Conservation (phyloP, 1,140 invertebrate genomes). For the Zaprionus inermis region DNA sequence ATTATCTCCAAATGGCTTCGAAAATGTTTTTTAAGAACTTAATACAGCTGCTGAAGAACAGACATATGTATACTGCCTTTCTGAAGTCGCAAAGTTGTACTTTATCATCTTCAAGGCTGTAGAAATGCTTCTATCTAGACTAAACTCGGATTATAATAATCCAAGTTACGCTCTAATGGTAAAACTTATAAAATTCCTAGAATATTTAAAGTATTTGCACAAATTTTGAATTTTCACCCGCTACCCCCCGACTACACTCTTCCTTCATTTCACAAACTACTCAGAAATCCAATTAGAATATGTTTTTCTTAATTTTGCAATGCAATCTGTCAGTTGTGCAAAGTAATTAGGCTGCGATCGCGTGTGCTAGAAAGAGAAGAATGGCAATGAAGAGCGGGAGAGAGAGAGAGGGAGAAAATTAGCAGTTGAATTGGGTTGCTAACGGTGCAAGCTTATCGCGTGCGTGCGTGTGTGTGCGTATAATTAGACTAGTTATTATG, state of each 20-base stretch:
- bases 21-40: too few relatives aligned
- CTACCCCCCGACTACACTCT: background rate
- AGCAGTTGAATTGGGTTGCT: background rate
- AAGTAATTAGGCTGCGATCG: constrained; percentile 1
- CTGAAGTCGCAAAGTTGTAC: too few relatives aligned
- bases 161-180: too few relatives aligned
- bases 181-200: too few relatives aligned
- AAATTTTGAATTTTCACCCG: too few relatives aligned
- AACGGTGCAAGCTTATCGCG: background rate
- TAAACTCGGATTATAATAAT: too few relatives aligned
- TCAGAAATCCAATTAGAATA: background rate
- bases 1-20: too few relatives aligned
- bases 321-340: background rate
- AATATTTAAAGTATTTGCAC: too few relatives aligned
- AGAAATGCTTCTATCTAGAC: too few relatives aligned
- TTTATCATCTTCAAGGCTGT: too few relatives aligned
- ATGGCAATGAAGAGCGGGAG: background rate
- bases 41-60: too few relatives aligned
- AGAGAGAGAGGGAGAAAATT: background rate
- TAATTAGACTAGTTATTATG: background rate
- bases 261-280: background rate
- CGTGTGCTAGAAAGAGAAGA: background rate
- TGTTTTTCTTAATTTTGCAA: background rate
- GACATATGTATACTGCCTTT: too few relatives aligned
- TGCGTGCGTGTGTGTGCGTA: background rate